Conservation (phyloP, 2,113 vertebrate genomes). For the Pygoscelis adeliae region DNA sequence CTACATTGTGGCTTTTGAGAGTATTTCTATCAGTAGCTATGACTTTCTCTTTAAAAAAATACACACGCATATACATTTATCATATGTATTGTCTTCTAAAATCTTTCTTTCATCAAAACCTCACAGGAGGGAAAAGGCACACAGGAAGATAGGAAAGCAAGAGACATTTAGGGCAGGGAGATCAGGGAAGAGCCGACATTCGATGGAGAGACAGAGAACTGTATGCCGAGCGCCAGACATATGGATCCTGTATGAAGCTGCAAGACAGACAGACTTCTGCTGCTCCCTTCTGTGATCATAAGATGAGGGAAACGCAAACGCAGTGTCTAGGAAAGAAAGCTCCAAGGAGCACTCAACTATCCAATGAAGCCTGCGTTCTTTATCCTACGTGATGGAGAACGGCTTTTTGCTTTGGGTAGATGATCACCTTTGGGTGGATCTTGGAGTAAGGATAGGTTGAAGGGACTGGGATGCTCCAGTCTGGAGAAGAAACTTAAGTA, state of each 20-base stretch:
- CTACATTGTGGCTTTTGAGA: conserved; percentile 53
- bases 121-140: neutral
- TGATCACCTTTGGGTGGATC: neutral
- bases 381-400: neutral
- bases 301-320: neutral
- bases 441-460: neutral
- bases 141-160: neutral
- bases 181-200: neutral
- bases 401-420: neutral
- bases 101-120: neutral
- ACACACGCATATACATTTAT: neutral
- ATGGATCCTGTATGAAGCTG: conserved; percentile 10
- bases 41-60: conserved; percentile 11
- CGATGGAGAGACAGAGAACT: neutral
- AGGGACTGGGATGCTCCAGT: neutral
- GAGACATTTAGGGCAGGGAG: neutral
- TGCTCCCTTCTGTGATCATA: neutral
- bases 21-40: conserved; percentile 6
- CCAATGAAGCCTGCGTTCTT: neutral
- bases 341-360: neutral
- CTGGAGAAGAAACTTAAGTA: neutral
- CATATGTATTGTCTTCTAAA: conserved; percentile 5
- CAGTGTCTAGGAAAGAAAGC: neutral
- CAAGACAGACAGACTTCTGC: conserved; percentile 27
- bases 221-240: neutral